Percentiles rank a stretch among this genome's conserved stretches.
These are phyloP conservation scores for Stenurella melanura DNA, from an alignment of 2,888 invertebrate genomes.

Conservation along the genomic window DNA sequence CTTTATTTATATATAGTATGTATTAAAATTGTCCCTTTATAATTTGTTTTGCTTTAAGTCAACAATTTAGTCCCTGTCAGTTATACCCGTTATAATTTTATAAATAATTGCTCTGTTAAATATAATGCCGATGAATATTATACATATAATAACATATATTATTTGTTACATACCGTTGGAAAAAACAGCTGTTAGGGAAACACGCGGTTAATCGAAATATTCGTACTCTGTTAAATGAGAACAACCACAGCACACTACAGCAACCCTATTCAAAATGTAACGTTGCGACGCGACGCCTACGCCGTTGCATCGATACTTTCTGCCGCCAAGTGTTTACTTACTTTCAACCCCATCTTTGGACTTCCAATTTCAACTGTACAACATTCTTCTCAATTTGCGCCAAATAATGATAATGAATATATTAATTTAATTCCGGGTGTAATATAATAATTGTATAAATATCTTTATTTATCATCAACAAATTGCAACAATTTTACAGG, in stretches of 20 bases:
- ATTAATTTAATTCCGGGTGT: too few species aligned
- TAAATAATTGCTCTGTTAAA: too few species aligned
- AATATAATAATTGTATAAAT: too few species aligned
- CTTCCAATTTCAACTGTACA: conserved; percentile 12
- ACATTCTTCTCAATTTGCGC: background rate
- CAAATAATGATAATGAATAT: too few species aligned
- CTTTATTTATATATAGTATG: too few species aligned
- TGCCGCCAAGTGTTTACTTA: conserved; percentile 7
- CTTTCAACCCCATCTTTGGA: conserved; percentile 7
- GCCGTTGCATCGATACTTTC: conserved; percentile 7
- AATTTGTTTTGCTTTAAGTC: too few species aligned
- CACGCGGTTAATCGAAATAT: background rate
- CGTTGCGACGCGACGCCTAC: conserved; percentile 7
- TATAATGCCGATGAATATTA: background rate
- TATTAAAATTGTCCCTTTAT: too few species aligned
- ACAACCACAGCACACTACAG: background rate
- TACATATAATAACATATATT: background rate
- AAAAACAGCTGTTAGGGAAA: background rate
- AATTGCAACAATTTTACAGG: too few species aligned
- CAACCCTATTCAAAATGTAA: background rate
- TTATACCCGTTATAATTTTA: too few species aligned
- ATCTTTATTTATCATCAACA: too few species aligned
- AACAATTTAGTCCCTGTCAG: too few species aligned
- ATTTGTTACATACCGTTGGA: background rate
- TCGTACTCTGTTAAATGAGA: background rate